These are phyloP conservation scores for Trissoscelio sp. DNA, from an alignment of 2,888 invertebrate genomes.

Conservation along the genomic window DNA sequence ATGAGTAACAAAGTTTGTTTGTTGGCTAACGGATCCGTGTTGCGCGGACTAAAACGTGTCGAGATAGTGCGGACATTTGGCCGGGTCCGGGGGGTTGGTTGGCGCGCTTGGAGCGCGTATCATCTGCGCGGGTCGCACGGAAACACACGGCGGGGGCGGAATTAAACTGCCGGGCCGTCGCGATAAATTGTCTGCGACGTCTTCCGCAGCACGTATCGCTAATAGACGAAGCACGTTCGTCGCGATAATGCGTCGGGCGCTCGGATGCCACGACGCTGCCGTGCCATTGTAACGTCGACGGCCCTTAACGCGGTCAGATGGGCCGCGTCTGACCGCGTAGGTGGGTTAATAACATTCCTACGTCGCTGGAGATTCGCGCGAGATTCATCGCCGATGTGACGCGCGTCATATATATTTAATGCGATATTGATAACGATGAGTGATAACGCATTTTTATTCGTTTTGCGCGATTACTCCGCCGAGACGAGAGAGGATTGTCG, in stretches of 20 bases:
- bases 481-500: not conserved
- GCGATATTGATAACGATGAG: constrained; percentile 37
- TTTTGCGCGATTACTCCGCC: not conserved
- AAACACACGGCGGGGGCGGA: constrained; percentile 69
- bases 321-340: constrained; percentile 45
- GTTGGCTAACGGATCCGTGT: not conserved
- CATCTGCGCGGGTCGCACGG: constrained; percentile 13
- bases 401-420: constrained; percentile 19
- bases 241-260: constrained; percentile 63
- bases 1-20: constrained; percentile 8
- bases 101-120: not conserved
- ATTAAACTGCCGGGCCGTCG: constrained; percentile 75
- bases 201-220: constrained; percentile 72
- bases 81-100: constrained; percentile 9
- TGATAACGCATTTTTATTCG: constrained; percentile 25
- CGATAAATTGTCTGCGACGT: constrained; percentile 77
- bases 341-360: constrained; percentile 61
- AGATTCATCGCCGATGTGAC: constrained; percentile 23
- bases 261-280: constrained; percentile 11
- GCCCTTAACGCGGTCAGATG: constrained; percentile 64
- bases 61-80: constrained; percentile 33
- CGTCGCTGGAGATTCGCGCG: constrained; percentile 26
- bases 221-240: constrained; percentile 67
- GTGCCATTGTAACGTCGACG: constrained; percentile 32
- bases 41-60: not conserved